Evolutionary conservation across 2,113 vertebrate genomes (phyloP), one percentile per base, ranked within the genome.

Genomic region (Myanophis thanlyinensis): DNA sequence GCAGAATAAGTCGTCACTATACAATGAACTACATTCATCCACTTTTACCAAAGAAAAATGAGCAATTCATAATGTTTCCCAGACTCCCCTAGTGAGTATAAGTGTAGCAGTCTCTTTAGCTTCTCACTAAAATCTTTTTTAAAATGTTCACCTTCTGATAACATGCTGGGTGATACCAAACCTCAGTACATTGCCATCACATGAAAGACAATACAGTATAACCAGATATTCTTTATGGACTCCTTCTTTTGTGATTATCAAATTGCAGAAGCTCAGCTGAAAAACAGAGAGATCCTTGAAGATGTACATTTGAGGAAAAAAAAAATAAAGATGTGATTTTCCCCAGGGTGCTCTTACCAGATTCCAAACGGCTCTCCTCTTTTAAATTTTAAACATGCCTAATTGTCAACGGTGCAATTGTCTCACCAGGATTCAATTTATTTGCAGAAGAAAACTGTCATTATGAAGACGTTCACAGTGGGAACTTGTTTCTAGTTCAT

Each of bases 311-410:
- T 23, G 23, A 7, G 93, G 27, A 27, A 91, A 0, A 0, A 93
- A 27, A 91, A 0, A 0, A 93, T 80, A 88, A 94, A 3, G 3
- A 49, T 6, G 89, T 89, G 5, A 22, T 91, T 95, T 96, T 91
- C 90, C 94, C 96, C 88, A 95, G 85, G 90, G 15, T 91, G 25
- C 2, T 44, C 12, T 94, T 93, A 93, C 84, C 94, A 56, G 12
- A 92, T 93, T 87, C 93, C 93, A 96, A 94, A 89, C 53, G 90
- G 51, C 94, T 59, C 40, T 88, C 87, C 62, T 94, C 94, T 97
- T 96, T 40, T 23, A 95, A 95, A 93, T 94, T 95, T 94, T 95
- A 95, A 92, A 91, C 90, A 92, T n/a, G 89, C 94, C 93, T 95
- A 96, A 94, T 96, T 96, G 89, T 13, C 49, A 94, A 73, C 93